Percentiles rank a stretch among this genome's conserved stretches.
Conservation (phyloP, 2,888 invertebrate species). For the Ophion costatus region DNA sequence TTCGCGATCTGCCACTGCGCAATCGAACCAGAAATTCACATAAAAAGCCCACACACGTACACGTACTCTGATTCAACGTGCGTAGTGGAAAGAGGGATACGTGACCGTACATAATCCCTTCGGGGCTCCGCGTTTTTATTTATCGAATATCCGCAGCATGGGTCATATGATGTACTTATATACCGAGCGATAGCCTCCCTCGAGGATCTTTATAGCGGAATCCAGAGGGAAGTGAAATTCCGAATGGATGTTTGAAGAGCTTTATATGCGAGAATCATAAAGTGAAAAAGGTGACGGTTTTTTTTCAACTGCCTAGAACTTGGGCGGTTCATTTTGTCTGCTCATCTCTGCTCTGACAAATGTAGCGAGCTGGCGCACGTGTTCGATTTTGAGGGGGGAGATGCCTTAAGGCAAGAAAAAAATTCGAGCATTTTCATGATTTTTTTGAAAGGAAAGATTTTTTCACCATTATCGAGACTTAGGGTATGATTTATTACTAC, state of each 20-base stretch:
- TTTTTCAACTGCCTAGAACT: neutral
- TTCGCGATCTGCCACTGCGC: conserved; percentile 1
- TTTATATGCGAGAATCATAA: neutral
- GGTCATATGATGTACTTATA: conserved; percentile 33
- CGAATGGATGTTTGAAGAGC: conserved; percentile 17
- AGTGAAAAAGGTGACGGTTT: neutral
- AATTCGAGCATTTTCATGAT: no score
- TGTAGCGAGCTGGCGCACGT: neutral
- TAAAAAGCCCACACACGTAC: neutral
- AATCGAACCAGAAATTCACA: conserved; percentile 31
- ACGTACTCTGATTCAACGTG: conserved; percentile 25
- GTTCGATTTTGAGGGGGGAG: neutral
- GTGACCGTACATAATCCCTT: conserved; percentile 37
- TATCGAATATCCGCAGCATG: conserved; percentile 46
- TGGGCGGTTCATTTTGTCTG: neutral
- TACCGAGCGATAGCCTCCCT: conserved; percentile 15
- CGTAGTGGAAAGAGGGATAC: conserved; percentile 43
- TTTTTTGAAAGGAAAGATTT: no score
- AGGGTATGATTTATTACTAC: no score
- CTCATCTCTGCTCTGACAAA: neutral
- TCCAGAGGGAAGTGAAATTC: conserved; percentile 40
- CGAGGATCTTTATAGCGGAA: conserved; percentile 22
- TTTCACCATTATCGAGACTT: no score
- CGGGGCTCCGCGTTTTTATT: conserved; percentile 35
- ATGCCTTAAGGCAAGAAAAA: no score